These are phyloP conservation scores for Xenopus petersii DNA, from an alignment of 2,797 vertebrate genomes.

Conservation along the genomic window DNA sequence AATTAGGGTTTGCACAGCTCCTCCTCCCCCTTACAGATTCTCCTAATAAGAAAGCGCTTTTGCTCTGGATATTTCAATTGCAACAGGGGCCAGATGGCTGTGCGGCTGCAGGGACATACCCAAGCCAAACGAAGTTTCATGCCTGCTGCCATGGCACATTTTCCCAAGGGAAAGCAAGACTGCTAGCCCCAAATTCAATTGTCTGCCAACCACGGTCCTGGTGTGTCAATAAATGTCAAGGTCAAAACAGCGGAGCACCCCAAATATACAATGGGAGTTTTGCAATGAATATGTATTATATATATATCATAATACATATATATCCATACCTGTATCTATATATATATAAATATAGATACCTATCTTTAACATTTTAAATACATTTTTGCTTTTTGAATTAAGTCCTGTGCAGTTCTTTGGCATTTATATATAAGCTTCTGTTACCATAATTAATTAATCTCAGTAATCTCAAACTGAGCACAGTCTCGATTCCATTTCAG, in stretches of 20 bases:
- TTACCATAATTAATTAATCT: too few relatives aligned
- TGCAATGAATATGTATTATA: too few relatives aligned
- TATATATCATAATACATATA: too few relatives aligned
- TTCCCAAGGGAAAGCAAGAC: conserved; percentile 39
- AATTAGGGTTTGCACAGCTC: conserved; percentile 33
- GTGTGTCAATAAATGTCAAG: background rate
- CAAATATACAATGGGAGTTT: background rate
- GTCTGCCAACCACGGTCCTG: background rate
- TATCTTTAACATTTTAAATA: too few relatives aligned
- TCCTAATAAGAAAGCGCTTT: conserved; percentile 33
- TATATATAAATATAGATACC: too few relatives aligned
- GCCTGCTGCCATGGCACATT: conserved; percentile 31
- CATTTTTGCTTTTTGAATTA: too few relatives aligned
- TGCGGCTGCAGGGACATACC: conserved; percentile 30
- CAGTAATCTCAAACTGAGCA: too few relatives aligned
- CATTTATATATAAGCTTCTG: too few relatives aligned
- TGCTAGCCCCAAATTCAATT: conserved; percentile 19
- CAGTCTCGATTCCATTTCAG: too few relatives aligned
- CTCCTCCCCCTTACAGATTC: conserved; percentile 17
- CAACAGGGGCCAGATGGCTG: conserved; percentile 42
- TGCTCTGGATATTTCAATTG: conserved; percentile 41
- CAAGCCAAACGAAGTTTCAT: conserved; percentile 45
- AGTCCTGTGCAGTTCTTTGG: too few relatives aligned
- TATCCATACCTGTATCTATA: too few relatives aligned
- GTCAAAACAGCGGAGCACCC: background rate